These are phyloP conservation scores for Clostera curtula DNA, from an alignment of 2,888 invertebrate species.

Conservation along the genomic window DNA sequence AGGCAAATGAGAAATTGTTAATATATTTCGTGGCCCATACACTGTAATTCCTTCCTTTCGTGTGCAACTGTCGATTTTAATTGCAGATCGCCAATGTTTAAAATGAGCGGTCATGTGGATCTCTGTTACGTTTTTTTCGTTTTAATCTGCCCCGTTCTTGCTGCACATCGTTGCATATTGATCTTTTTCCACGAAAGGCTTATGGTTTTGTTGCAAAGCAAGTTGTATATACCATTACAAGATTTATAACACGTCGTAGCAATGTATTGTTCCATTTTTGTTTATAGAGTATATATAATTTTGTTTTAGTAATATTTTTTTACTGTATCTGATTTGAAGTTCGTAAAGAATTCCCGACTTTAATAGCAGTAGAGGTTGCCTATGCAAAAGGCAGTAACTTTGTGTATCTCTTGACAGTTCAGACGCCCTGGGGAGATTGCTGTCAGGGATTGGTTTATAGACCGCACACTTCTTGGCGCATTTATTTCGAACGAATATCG, in stretches of 20 bases:
- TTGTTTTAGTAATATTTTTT: too few species aligned
- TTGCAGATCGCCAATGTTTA: slow-evolving; percentile 15
- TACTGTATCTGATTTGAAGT: too few species aligned
- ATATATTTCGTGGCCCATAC: slow-evolving; percentile 8
- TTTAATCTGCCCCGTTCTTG: slow-evolving; percentile 15
- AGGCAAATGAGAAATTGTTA: slow-evolving; percentile 14
- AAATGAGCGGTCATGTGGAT: slow-evolving; percentile 18
- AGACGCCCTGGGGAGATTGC: slow-evolving; percentile 47
- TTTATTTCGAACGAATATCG: slow-evolving; percentile 42
- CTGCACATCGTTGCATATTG: slow-evolving; percentile 20
- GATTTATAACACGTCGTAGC: slow-evolving; percentile 11
- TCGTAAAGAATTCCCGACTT: too few species aligned
- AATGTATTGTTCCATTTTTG: slow-evolving; percentile 13
- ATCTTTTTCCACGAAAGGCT: slow-evolving; percentile 18
- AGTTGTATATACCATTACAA: slow-evolving; percentile 8
- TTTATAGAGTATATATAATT: too few species aligned
- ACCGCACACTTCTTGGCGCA: slow-evolving; percentile 38
- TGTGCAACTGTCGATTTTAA: slow-evolving; percentile 14
- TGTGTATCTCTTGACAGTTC: slow-evolving; percentile 35
- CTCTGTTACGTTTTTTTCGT: slow-evolving; percentile 15
- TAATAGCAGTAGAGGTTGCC: slow-evolving; percentile 22
- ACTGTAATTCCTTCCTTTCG: slow-evolving; percentile 11
- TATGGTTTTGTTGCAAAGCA: slow-evolving; percentile 12
- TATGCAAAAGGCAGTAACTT: slow-evolving; percentile 25
- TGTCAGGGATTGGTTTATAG: slow-evolving; percentile 47